Percentiles rank a stretch among this genome's conserved stretches.
Conservation (phyloP, 2,888 invertebrate genomes). For the Macrosoma leucophasiata region DNA sequence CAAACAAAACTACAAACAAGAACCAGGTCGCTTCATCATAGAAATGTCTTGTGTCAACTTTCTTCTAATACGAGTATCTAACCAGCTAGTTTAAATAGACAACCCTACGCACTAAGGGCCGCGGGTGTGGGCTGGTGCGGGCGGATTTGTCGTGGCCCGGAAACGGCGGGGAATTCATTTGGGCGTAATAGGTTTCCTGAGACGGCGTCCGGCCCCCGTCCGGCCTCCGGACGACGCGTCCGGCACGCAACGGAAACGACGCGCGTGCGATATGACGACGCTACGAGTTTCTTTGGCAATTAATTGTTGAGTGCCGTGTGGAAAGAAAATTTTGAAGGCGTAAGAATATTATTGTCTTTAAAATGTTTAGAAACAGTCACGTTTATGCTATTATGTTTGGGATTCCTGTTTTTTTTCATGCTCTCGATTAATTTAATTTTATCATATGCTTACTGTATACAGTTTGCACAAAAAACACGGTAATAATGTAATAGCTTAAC, state of each 20-base stretch:
- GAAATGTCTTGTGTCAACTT: neutral
- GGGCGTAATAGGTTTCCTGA: slow-evolving; percentile 75
- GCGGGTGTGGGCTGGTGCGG: slow-evolving; percentile 52
- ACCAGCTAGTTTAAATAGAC: slow-evolving; percentile 21
- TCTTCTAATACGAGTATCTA: neutral
- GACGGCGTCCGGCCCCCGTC: slow-evolving; percentile 59
- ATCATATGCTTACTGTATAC: no score
- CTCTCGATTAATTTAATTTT: no score
- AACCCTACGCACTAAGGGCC: slow-evolving; percentile 49
- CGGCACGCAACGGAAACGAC: slow-evolving; percentile 51
- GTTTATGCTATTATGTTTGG: no score
- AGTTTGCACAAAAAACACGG: no score
- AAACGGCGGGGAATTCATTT: slow-evolving; percentile 72
- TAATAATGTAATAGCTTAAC: no score
- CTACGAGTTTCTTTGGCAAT: slow-evolving; percentile 3
- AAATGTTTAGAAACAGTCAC: no score
- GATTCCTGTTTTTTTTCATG: no score
- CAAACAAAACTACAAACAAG: no score
- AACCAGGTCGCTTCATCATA: no score
- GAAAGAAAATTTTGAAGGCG: no score
- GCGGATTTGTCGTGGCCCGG: slow-evolving; percentile 67
- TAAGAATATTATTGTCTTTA: no score
- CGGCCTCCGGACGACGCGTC: slow-evolving; percentile 51
- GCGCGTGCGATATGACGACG: slow-evolving; percentile 30
- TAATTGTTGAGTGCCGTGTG: slow-evolving; percentile 12